Evolutionary conservation across 2,797 vertebrate genomes (phyloP).

Genomic region (Lepus townsendii): DNA sequence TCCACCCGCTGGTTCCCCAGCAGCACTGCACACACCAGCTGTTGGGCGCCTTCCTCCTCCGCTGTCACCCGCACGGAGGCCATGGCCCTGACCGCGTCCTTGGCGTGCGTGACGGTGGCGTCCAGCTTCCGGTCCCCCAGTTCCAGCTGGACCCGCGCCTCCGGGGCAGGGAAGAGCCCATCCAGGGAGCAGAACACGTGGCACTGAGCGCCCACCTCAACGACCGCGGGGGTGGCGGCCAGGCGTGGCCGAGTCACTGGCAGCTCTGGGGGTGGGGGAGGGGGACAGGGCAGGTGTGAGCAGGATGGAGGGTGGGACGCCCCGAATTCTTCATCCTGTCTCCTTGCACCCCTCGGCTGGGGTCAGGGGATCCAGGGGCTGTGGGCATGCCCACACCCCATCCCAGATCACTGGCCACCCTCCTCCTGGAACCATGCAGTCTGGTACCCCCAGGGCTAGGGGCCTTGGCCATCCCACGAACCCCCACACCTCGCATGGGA

Average conservation of each 20-base stretch:
- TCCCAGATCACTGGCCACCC: too few relatives aligned
- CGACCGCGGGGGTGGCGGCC: rapidly evolving
- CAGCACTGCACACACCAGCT: slow-evolving; percentile 58
- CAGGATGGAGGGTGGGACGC: not conserved
- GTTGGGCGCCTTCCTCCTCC: not conserved
- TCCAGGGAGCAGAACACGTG: not conserved
- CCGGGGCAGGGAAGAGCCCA: slow-evolving; percentile 73
- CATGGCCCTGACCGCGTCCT: not conserved
- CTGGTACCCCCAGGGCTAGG: not conserved
- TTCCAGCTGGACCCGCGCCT: slow-evolving; percentile 66
- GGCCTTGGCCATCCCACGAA: not conserved
- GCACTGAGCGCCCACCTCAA: not conserved
- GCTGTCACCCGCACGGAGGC: not conserved
- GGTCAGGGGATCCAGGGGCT: not conserved
- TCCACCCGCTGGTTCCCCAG: not conserved
- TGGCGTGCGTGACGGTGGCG: rapidly evolving
- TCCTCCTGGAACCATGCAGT: too few relatives aligned
- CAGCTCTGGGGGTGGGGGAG: slow-evolving; percentile 64
- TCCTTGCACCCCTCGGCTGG: rapidly evolving
- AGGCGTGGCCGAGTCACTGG: rapidly evolving
- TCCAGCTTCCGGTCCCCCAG: not conserved
- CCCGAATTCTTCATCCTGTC: not conserved
- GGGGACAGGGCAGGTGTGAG: not conserved
- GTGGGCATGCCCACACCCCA: not conserved
- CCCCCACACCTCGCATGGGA: too few relatives aligned